Conservation (phyloP, 2,888 invertebrate genomes). For the Antitype chi region DNA sequence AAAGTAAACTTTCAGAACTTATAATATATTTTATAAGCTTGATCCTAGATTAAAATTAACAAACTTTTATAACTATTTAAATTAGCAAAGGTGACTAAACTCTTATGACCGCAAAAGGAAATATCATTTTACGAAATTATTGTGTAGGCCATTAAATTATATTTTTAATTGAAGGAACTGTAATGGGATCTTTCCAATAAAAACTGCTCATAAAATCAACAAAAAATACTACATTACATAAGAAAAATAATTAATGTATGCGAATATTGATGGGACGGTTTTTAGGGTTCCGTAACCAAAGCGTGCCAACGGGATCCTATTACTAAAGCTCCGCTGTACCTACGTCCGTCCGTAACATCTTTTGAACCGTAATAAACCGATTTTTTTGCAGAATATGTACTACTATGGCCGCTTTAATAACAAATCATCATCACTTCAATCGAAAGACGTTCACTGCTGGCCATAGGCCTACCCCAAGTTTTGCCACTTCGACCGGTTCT, state of each 20-base stretch:
- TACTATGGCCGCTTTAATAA: too few species aligned
- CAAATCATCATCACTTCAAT: too few species aligned
- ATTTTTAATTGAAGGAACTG: conserved; percentile 24
- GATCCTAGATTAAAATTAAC: conserved; percentile 27
- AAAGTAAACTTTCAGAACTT: conserved; percentile 13
- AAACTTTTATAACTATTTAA: conserved; percentile 5
- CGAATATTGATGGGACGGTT: conserved; percentile 20
- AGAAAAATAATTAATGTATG: conserved; percentile 21
- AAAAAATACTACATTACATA: conserved; percentile 20
- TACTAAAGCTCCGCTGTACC: too few species aligned
- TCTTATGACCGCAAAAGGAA: conserved; percentile 35
- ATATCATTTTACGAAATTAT: conserved; percentile 23
- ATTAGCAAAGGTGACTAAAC: conserved; percentile 52
- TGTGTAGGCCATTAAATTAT: conserved; percentile 10
- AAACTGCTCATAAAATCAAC: conserved; percentile 7
- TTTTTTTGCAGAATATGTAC: too few species aligned
- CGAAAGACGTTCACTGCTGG: too few species aligned
- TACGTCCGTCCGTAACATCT: too few species aligned
- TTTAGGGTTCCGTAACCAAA: too few species aligned
- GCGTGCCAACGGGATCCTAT: too few species aligned
- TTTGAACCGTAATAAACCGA: too few species aligned
- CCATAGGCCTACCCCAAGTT: too few species aligned
- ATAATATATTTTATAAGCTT: conserved; percentile 11
- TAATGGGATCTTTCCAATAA: conserved; percentile 21
- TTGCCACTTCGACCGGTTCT: too few species aligned